Conservation (phyloP, 2,797 vertebrate genomes). For the Melanotaenia trifasciata region DNA sequence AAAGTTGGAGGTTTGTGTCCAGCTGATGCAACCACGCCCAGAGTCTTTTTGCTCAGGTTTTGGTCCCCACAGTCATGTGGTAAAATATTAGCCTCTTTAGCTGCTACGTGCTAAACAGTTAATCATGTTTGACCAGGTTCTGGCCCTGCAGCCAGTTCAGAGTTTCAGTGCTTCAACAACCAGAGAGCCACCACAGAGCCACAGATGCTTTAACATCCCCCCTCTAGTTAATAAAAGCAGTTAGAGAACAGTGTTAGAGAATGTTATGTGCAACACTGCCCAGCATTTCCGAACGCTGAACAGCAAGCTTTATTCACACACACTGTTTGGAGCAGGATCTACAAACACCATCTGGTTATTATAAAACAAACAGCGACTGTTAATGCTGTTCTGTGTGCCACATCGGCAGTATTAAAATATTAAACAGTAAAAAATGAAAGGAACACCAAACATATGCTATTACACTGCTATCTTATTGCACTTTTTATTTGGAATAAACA, state of each 20-base stretch:
- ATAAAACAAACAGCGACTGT: not conserved
- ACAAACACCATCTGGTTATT: not conserved
- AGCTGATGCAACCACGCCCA: not conserved
- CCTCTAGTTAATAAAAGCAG: not conserved
- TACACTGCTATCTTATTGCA: not conserved
- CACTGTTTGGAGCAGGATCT: not conserved
- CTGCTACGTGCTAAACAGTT: not conserved
- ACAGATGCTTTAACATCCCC: not conserved
- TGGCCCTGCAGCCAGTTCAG: not conserved
- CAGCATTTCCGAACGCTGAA: not conserved
- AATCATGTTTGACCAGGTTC: not conserved
- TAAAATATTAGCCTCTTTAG: not conserved
- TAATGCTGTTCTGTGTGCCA: not conserved
- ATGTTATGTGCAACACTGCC: not conserved
- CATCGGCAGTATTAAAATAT: not conserved
- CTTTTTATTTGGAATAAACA: not conserved
- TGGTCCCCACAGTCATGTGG: not conserved
- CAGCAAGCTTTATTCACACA: not conserved
- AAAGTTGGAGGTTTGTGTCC: not conserved
- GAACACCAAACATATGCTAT: not conserved
- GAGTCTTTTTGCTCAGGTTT: not conserved
- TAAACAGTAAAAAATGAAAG: not conserved
- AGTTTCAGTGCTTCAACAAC: not conserved
- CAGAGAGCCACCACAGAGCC: not conserved
- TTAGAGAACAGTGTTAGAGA: not conserved